Percentiles rank a stretch among this genome's conserved stretches.
Evolutionary conservation across 1,140 invertebrate species (phyloP).

Genomic region (Copidosoma floridanum): DNA sequence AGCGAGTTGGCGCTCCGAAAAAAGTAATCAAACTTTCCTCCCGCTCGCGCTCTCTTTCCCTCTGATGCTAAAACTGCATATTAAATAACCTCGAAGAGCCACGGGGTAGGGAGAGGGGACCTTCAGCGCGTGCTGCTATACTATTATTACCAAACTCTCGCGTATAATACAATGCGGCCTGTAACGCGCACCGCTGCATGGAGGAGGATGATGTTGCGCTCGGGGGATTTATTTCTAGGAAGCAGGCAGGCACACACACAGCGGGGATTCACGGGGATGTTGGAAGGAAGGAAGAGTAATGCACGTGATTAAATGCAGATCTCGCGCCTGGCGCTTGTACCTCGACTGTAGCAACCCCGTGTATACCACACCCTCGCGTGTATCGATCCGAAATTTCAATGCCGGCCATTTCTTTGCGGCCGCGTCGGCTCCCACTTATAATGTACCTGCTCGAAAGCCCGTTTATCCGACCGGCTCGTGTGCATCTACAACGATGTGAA

Average conservation of each 20-base stretch:
- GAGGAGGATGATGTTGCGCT: no score
- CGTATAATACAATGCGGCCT: no score
- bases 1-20: slow-evolving; percentile 7
- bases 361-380: no score
- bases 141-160: slow-evolving; percentile 16
- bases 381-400: slow-evolving; percentile 41
- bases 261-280: neutral
- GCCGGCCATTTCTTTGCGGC: slow-evolving; percentile 25
- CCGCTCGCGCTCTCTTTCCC: neutral
- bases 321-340: neutral
- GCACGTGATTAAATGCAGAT: slow-evolving; percentile 21
- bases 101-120: neutral
- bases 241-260: neutral
- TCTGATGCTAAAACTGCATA: slow-evolving; percentile 10
- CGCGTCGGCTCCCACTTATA: slow-evolving; percentile 30
- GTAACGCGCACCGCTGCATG: no score
- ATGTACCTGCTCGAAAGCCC: slow-evolving; percentile 33
- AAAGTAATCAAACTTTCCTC: slow-evolving; percentile 21
- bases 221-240: neutral
- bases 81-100: slow-evolving; percentile 2
- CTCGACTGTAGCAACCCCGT: no score
- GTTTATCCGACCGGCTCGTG: slow-evolving; percentile 34
- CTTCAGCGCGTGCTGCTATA: no score
- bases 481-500: no score
- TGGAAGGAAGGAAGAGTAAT: no score